These are phyloP conservation scores for Pseudoips prasinana DNA, from an alignment of 2,888 invertebrate genomes.

Conservation along the genomic window DNA sequence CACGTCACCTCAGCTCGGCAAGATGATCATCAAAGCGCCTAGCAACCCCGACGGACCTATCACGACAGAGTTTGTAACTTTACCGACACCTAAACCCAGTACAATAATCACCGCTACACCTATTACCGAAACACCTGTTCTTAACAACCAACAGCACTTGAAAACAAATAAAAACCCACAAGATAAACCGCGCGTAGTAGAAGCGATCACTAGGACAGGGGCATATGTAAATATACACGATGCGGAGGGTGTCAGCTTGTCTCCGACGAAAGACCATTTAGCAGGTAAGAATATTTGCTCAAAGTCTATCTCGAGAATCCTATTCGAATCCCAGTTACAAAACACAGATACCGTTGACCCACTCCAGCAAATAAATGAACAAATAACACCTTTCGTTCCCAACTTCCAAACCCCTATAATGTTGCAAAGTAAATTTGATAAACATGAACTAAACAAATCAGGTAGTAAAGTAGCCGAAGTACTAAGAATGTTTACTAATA, in stretches of 20 bases:
- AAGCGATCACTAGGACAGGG: constrained; percentile 78
- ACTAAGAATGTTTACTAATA: constrained; percentile 72
- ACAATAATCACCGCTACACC: constrained; percentile 84
- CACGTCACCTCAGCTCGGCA: constrained; percentile 84
- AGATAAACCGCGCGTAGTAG: constrained; percentile 68
- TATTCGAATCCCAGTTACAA: constrained; percentile 43
- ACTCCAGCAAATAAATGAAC: constrained; percentile 43
- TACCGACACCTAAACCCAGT: constrained; percentile 80
- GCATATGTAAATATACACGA: constrained; percentile 89
- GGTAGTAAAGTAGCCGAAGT: constrained; percentile 70
- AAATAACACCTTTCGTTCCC: constrained; percentile 69
- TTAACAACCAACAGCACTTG: constrained; percentile 44
- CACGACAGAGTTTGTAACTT: constrained; percentile 81
- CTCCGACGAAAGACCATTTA: constrained; percentile 83
- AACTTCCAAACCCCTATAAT: constrained; percentile 74
- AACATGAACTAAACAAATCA: constrained; percentile 48
- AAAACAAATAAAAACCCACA: constrained; percentile 53
- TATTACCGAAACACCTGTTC: constrained; percentile 55
- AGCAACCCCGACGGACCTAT: constrained; percentile 64
- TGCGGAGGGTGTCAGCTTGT: constrained; percentile 81
- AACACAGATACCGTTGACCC: constrained; percentile 39
- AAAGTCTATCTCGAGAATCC: constrained; percentile 45
- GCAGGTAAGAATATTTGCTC: constrained; percentile 85
- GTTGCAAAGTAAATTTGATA: constrained; percentile 60
- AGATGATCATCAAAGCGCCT: constrained; percentile 83